Evolutionary conservation across 2,888 invertebrate species (phyloP).

Genomic region (Drosophila prostipennis): DNA sequence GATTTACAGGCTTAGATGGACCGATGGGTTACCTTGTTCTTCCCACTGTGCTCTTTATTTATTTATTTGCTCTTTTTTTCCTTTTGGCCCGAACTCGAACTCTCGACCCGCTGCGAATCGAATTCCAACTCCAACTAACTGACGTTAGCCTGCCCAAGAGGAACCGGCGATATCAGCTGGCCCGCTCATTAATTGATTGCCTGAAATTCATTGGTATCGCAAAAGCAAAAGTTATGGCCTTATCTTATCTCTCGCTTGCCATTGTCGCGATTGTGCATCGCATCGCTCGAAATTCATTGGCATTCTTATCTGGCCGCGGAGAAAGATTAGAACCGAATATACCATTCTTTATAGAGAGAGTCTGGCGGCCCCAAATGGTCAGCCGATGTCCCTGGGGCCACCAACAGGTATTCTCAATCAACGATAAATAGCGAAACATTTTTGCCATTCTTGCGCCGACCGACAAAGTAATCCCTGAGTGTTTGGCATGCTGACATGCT

Average conservation of each 20-base stretch:
- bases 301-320: slow-evolving; percentile 34
- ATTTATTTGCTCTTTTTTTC: slow-evolving; percentile 46
- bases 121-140: slow-evolving; percentile 71
- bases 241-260: slow-evolving; percentile 25
- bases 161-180: slow-evolving; percentile 57
- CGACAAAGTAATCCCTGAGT: slow-evolving; percentile 2
- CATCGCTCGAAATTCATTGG: slow-evolving; percentile 35
- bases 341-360: background rate
- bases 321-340: slow-evolving; percentile 15
- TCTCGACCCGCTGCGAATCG: slow-evolving; percentile 71
- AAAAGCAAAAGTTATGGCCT: slow-evolving; percentile 52
- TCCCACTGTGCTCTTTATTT: slow-evolving; percentile 19
- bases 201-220: slow-evolving; percentile 44
- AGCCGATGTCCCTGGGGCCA: no score
- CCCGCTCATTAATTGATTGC: slow-evolving; percentile 69
- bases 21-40: slow-evolving; percentile 24
- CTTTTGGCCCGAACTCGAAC: slow-evolving; percentile 51
- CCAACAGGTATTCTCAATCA: no score
- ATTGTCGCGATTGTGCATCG: slow-evolving; percentile 10
- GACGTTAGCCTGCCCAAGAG: slow-evolving; percentile 41
- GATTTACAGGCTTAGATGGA: slow-evolving; percentile 49
- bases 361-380: background rate
- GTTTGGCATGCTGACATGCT: background rate
- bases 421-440: slow-evolving; percentile 1
- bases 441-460: slow-evolving; percentile 3